Evolutionary conservation across 2,888 invertebrate species (phyloP), one percentile per base, ranked within the genome.

Genomic region (Melinopterus prodromus): DNA sequence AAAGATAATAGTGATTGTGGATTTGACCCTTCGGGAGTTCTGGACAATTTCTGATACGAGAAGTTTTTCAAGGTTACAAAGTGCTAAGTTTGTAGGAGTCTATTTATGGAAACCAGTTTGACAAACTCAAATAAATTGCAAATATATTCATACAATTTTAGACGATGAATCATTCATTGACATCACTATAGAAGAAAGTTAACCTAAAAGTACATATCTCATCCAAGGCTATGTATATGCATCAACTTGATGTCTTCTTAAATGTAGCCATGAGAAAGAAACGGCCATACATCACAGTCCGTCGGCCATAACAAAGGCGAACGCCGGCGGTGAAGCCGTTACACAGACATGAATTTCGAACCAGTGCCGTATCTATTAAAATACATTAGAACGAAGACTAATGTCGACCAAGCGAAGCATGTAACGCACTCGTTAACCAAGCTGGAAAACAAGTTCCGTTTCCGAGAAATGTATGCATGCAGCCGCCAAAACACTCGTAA

Each of bases 401-500:
- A 53, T 53, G 53, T 53, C 53, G 53, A 12, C 53, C 53, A 53
- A 53, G 53, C 53, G 3, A 53, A 53, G 53, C 53, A 53, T 53
- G 53, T 53, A 53, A 53, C 53, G 53, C 53, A 53, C 53, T 53
- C 53, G 53, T 53, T 53, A 53, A 53, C 53, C 9, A 53, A 53
- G 9, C 9, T 53, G 9, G 53, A 53, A 53, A 53, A 53, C 53
- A 53, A 53, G 53, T 53, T 53, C 9, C 53, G 53, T 12, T 53
- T 53, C 53, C 53, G 53, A 53, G 53, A 53, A 53, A 53, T 53
- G 53, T 53, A 53, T 53, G 53, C 53, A 53, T 53, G 53, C 53
- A 53, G 53, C 53, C 26, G 5, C 53, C 53, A 53, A 53, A 53
- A 53, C 53, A 53, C 53, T 53, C 53, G 53, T 53, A 53, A 53